Evolutionary conservation across 2,888 invertebrate species (phyloP), one percentile per base, ranked within the genome.

Genomic region (Drosophila phalerata): DNA sequence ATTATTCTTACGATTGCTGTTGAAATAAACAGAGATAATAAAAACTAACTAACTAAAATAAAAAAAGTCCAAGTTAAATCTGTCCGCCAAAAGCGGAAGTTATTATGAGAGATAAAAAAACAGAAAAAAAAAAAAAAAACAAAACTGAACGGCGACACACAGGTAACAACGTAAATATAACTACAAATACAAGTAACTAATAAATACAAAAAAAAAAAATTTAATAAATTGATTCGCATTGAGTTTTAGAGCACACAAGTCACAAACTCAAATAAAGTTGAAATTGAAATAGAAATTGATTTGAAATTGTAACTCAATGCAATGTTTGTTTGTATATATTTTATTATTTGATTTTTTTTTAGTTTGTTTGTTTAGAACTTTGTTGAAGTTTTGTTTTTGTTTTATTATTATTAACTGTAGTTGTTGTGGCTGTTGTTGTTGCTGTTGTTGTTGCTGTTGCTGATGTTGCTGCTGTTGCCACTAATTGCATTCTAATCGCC

Each of bases 401-500:
- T 60, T 67, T 60, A 47, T 51, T 52, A 47, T 40, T 58, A 52
- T 61, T 53, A 57, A 22, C 30, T 42, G 45, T 25, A 32, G 43
- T 49, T 51, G 42, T 28, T 28, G 58, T 25, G 61, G 49, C 30
- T 45, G 19, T 3, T 34, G 56, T 40, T 38, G 47, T 8, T 43
- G 40, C 13, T 52, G 45, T 17, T 47, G 52, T 32, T 56, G 61
- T 34, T 69, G 58, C 42, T 69, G 55, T 32, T 65, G 64, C 58
- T 71, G 64, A 22, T 66, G 73, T 47, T 70, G 72, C 40, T 73
- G 68, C 49, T 66, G 69, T 77, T 79, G 81, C 77, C 73, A 77
- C 77, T 85, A 85, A 88, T 88, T 86, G 88, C 85, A 88, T 88
- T 86, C 88, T 85, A 88, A 86, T 83, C 88, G 81, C 51, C 69